phyloP scores from a whole-genome alignment of 2,113 vertebrate species.

The Catharus fuscescens region DNA sequence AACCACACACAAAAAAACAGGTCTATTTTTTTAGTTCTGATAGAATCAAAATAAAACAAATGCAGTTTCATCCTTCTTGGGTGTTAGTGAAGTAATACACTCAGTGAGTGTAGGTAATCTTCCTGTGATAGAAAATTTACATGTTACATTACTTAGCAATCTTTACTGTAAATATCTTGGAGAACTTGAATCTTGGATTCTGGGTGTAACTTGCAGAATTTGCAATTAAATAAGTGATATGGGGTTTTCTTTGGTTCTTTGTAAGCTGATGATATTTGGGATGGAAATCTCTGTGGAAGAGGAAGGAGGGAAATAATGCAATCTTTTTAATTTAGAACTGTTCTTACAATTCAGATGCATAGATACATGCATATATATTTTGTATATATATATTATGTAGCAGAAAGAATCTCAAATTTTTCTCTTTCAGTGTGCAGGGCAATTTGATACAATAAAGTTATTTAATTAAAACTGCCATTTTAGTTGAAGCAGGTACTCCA shows the following conservation, averaged over 20 bases:
- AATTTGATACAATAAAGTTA: not conserved
- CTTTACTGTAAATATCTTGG: not conserved
- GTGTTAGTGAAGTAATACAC: not conserved
- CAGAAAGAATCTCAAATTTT: not conserved
- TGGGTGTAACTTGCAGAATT: not conserved
- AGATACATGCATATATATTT: not conserved
- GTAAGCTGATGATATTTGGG: not conserved
- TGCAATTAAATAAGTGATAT: not conserved
- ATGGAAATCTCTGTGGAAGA: not conserved
- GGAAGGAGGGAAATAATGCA: not conserved
- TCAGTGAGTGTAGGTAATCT: not conserved
- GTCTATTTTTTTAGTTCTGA: not conserved
- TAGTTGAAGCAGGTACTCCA: not conserved
- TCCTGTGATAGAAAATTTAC: not conserved
- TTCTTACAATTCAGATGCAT: not conserved
- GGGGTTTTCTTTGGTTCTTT: not conserved
- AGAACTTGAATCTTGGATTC: not conserved
- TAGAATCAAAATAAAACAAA: not conserved
- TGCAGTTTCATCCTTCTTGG: not conserved
- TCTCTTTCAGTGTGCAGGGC: not conserved
- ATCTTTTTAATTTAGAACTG: not conserved
- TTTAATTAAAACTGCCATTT: not conserved
- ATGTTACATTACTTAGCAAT: not conserved
- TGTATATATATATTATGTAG: not conserved
- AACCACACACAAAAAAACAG: not conserved